Conservation (phyloP, 2,888 invertebrate species). For the Drosophila meridiana region DNA sequence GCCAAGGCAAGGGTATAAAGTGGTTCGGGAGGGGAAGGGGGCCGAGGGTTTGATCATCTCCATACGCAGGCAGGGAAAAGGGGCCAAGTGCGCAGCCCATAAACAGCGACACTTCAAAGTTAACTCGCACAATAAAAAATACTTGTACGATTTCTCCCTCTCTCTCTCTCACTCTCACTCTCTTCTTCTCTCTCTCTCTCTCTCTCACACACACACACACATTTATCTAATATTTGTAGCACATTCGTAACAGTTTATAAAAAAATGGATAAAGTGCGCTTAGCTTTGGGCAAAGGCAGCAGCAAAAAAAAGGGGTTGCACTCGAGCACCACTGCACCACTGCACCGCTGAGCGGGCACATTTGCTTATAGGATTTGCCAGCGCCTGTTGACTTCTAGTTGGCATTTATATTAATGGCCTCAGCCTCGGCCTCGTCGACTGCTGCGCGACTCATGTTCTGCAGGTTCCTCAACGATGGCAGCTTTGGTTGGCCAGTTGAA, state of each 20-base stretch:
- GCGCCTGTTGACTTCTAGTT: slow-evolving; percentile 73
- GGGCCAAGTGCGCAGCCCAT: slow-evolving; percentile 37
- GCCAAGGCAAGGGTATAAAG: background rate
- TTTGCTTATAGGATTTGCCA: slow-evolving; percentile 67
- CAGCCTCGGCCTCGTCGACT: background rate
- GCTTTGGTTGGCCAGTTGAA: background rate
- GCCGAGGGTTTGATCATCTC: slow-evolving; percentile 5
- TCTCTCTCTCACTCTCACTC: no score
- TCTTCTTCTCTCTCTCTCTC: no score
- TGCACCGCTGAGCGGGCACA: slow-evolving; percentile 38
- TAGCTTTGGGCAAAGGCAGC: background rate
- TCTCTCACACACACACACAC: background rate
- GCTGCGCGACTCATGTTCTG: background rate
- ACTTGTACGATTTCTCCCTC: slow-evolving; percentile 44
- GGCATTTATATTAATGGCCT: slow-evolving; percentile 43
- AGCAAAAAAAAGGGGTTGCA: slow-evolving; percentile 41
- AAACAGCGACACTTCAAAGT: slow-evolving; percentile 75
- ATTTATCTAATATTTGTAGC: slow-evolving; percentile 15
- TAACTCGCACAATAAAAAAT: slow-evolving; percentile 76
- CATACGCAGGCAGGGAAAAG: background rate
- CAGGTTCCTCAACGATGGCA: background rate
- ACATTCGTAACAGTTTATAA: slow-evolving; percentile 29
- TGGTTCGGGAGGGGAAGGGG: slow-evolving; percentile 3
- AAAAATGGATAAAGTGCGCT: slow-evolving; percentile 24
- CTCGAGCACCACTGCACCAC: slow-evolving; percentile 39